Evolutionary conservation across 1,140 invertebrate species (phyloP), one percentile per base, ranked within the genome.

Genomic region (Drosophila sp.): DNA sequence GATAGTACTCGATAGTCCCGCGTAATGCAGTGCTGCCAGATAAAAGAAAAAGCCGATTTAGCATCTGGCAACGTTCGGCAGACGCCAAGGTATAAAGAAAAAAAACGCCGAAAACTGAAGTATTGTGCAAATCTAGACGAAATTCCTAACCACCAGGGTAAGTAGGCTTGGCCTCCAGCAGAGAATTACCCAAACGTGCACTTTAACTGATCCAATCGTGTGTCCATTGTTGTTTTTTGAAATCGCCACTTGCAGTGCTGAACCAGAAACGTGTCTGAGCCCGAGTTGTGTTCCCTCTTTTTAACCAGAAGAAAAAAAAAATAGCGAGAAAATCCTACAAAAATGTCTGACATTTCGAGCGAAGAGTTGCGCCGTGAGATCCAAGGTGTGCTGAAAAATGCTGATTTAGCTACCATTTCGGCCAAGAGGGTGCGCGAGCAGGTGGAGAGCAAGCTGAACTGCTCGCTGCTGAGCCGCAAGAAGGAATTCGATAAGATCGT

Each of bases 401-500:
- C 97, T 4, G 96, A 98, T 91, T 93, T 98, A 7, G 94, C 95
- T 5, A 95, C 95, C 38, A 96, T 96, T 79, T 97, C 97, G 8
- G 96, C 97, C 1, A 98, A 98, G 85, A 97, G 97, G 92, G 96
- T 98, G n/a, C 95, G 97, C 32, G 95, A 96, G 92, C 95, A 96
- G 87, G 93, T 98, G 66, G 97, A 98, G 92, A 94, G 96, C 70
- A 96, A 96, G 89, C 93, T 98, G 8, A 95, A 95, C 44, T 93
- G 95, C 66, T 96, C 98, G 79, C 93, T 98, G 10, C 93, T 94
- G 29, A 93, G 90, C 57, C 96, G 96, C 80, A 97, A 96, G 92
- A 96, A 97, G 91, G 95, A 97, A 91, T 95, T 98, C 30, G 97
- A 98, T 80, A 94, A 95, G 74, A 92, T 98, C 41, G 96, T 98